A percentile compares a stretch with the other conserved stretches of the same genome.
phyloP scores from a whole-genome alignment of 2,888 invertebrate genomes.

The Tipula unca region DNA sequence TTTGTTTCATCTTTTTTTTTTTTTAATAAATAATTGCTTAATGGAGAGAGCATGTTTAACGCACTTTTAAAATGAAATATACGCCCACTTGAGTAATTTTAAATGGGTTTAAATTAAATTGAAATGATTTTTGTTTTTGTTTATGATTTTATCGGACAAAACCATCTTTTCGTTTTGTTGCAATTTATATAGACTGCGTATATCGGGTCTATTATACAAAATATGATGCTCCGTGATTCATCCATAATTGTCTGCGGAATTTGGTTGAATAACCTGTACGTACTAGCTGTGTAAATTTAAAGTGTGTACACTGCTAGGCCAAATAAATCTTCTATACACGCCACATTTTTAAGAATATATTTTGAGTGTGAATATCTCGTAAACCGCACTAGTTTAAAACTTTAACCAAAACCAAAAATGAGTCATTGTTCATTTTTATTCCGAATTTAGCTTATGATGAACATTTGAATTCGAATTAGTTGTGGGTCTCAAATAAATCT shows the following conservation, averaged over 20 bases:
- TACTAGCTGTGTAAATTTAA: no score
- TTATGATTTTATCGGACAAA: neutral
- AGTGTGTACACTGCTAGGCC: no score
- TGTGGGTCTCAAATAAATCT: no score
- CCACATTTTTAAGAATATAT: no score
- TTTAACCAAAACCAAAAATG: no score
- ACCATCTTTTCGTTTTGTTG: neutral
- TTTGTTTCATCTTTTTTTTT: neutral
- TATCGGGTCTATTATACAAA: neutral
- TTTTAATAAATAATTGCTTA: neutral
- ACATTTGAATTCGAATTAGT: no score
- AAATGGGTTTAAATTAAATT: constrained; percentile 18
- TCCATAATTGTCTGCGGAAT: neutral
- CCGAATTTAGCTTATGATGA: no score
- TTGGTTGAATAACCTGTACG: neutral
- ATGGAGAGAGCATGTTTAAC: constrained; percentile 16
- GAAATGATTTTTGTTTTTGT: neutral
- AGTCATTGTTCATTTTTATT: no score
- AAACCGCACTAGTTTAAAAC: no score
- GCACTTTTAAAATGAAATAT: constrained; percentile 15
- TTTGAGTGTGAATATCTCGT: no score
- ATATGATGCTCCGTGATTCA: neutral
- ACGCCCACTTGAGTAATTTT: constrained; percentile 20
- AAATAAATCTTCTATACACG: no score
- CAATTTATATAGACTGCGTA: neutral